Percentiles rank a stretch among this genome's conserved stretches.
These are phyloP conservation scores for Caenorhabditis sp. DNA, from an alignment of 2,888 invertebrate species.

Conservation along the genomic window DNA sequence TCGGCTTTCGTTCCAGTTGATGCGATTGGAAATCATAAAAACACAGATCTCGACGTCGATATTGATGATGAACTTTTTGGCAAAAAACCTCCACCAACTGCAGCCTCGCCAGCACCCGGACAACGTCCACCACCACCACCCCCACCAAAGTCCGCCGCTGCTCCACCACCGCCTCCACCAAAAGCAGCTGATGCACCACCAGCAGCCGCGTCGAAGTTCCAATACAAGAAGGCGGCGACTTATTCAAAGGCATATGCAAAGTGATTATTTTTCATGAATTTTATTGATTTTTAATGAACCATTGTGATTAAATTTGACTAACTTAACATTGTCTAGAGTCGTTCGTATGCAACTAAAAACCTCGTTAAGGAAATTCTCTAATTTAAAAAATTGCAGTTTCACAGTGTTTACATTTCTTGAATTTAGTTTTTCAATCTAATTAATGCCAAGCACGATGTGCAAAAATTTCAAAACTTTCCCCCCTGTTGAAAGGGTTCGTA, in stretches of 20 bases:
- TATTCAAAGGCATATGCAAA: conserved; percentile 37
- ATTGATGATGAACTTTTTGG: conserved; percentile 47
- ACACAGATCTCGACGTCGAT: conserved; percentile 42
- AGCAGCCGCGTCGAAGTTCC: conserved; percentile 17
- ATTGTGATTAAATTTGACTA: no score
- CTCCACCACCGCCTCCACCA: conserved; percentile 5
- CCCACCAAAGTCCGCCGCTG: conserved; percentile 10
- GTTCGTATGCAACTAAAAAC: no score
- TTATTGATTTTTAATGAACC: no score
- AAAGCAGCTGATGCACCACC: conserved; percentile 9
- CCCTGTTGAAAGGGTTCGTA: no score
- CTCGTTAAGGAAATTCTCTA: no score
- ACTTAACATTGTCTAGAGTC: no score
- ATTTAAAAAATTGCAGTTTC: no score
- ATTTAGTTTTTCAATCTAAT: no score
- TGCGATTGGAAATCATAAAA: conserved; percentile 40
- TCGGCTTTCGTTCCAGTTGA: conserved; percentile 48
- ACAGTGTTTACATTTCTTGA: no score
- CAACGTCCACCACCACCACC: conserved; percentile 5
- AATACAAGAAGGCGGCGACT: conserved; percentile 33
- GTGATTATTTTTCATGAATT: conserved; percentile 1
- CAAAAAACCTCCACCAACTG: conserved; percentile 31
- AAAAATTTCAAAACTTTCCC: no score
- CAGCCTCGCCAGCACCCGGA: conserved; percentile 12
- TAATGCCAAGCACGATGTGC: no score